phyloP scores from a whole-genome alignment of 2,113 vertebrate genomes.

The Eclectus roratus region DNA sequence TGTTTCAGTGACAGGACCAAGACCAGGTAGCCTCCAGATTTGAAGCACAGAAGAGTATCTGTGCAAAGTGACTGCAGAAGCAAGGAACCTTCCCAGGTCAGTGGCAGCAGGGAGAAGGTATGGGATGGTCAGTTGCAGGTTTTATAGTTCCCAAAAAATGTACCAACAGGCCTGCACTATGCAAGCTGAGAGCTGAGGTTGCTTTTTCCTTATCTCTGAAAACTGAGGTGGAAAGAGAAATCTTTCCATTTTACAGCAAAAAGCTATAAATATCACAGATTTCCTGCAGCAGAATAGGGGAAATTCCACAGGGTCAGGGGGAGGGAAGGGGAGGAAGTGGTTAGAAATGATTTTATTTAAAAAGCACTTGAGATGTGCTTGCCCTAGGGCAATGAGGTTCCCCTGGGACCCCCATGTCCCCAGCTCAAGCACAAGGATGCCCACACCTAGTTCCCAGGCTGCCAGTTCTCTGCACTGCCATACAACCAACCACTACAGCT shows the following conservation, averaged over 20 bases:
- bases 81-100: background rate
- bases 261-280: background rate
- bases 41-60: background rate
- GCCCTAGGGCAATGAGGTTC: background rate
- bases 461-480: fast-evolving
- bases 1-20: background rate
- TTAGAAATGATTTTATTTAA: background rate
- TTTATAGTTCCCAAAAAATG: background rate
- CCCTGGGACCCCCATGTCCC: background rate
- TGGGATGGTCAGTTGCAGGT: background rate
- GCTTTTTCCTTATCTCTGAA: background rate
- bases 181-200: background rate
- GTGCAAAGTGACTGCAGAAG: background rate
- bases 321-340: background rate
- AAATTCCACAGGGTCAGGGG: background rate
- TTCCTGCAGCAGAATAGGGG: background rate
- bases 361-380: background rate
- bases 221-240: background rate
- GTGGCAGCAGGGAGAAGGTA: background rate
- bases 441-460: background rate
- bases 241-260: background rate
- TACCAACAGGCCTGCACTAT: background rate
- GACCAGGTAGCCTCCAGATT: background rate
- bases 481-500: background rate
- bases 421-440: background rate